phyloP scores from a whole-genome alignment of 2,113 vertebrate species.

The Spea bombifrons region DNA sequence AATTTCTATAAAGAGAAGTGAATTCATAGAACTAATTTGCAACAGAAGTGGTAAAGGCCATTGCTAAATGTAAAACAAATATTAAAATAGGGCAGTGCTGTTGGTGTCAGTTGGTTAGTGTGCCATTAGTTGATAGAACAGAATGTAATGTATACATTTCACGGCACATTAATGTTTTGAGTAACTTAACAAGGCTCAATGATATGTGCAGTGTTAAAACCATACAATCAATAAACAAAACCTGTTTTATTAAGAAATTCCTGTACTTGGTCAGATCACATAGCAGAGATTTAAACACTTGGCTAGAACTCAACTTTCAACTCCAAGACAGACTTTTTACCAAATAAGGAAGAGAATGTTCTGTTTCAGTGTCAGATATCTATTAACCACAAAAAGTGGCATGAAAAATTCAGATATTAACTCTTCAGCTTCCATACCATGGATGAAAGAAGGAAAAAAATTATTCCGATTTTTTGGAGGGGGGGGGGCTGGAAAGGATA shows the following conservation, averaged over 20 bases:
- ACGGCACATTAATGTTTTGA: background rate
- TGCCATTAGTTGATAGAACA: too few relatives aligned
- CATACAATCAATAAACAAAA: background rate
- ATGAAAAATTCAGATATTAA: background rate
- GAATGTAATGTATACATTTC: too few relatives aligned
- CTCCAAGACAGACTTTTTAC: conserved; percentile 11
- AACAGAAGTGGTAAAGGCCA: too few relatives aligned
- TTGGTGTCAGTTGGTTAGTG: too few relatives aligned
- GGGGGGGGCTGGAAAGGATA: too few relatives aligned
- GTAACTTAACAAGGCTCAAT: background rate
- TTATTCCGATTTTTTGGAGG: too few relatives aligned
- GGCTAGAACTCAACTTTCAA: conserved; percentile 26
- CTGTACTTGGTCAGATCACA: conserved; percentile 8
- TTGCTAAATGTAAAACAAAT: too few relatives aligned
- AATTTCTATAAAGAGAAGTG: too few relatives aligned
- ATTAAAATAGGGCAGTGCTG: too few relatives aligned
- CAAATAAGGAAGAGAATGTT: conserved; percentile 41
- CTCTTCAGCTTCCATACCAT: background rate
- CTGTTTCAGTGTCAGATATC: conserved; percentile 30
- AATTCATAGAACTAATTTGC: too few relatives aligned
- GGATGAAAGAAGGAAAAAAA: too few relatives aligned
- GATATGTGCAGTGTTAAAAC: background rate
- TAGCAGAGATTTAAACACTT: conserved; percentile 21
- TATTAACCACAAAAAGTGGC: conserved; percentile 6
- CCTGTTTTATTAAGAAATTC: conserved; percentile 27